Percentiles rank a stretch among this genome's conserved stretches.
Conservation (phyloP, 2,113 vertebrate species). For the Silurus glanis region DNA sequence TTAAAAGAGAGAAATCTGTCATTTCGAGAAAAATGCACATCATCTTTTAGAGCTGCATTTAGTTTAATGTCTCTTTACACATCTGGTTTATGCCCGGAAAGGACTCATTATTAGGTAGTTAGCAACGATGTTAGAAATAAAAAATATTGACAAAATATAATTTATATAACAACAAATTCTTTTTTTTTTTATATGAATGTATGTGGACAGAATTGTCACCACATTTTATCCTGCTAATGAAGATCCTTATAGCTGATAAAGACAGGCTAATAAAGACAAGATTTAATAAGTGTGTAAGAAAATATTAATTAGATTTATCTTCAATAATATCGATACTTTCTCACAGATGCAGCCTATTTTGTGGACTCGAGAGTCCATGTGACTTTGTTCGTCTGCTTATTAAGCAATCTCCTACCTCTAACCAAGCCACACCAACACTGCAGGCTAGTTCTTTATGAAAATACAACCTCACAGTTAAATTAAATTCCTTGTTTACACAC, state of each 20-base stretch:
- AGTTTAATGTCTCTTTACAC: neutral
- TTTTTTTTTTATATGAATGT: neutral
- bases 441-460: neutral
- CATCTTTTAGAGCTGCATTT: neutral
- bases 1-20: neutral
- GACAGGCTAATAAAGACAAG: neutral
- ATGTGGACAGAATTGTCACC: neutral
- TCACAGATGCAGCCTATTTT: neutral
- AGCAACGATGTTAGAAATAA: neutral
- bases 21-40: neutral
- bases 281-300: neutral
- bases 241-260: neutral
- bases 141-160: neutral
- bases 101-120: neutral
- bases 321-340: neutral
- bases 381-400: neutral
- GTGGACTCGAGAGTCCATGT: neutral
- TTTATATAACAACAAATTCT: no score
- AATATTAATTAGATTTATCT: neutral
- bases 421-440: neutral
- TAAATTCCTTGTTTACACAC: neutral
- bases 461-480: neutral
- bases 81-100: neutral
- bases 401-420: neutral
- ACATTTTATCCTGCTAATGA: neutral